Evolutionary conservation across 2,888 invertebrate species (phyloP).

Genomic region (Trichopoda pennipes): DNA sequence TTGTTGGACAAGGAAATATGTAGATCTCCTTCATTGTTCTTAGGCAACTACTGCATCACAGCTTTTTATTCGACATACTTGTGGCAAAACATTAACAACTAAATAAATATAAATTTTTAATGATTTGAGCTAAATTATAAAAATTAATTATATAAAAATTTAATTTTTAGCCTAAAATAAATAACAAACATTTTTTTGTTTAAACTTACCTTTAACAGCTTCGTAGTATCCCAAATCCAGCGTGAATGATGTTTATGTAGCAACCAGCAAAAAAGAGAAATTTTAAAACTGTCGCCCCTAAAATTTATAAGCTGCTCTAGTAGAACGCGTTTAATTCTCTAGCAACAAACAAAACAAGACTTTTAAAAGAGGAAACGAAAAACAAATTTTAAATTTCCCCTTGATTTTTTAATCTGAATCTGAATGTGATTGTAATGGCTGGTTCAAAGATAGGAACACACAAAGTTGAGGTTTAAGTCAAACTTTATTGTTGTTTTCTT

Average conservation of each 20-base stretch:
- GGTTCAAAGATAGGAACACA: neutral
- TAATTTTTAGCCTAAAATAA: neutral
- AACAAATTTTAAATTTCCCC: neutral
- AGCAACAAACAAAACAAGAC: neutral
- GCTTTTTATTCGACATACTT: no score
- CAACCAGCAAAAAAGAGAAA: constrained; percentile 39
- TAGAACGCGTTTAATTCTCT: constrained; percentile 46
- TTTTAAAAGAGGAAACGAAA: neutral
- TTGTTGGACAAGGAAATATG: no score
- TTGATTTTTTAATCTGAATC: neutral
- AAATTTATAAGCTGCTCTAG: constrained; percentile 35
- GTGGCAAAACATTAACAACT: no score
- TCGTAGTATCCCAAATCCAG: constrained; percentile 82
- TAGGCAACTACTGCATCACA: no score
- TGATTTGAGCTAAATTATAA: no score
- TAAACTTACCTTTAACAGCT: constrained; percentile 80
- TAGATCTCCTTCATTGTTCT: no score
- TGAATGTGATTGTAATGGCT: neutral
- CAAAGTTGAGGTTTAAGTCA: constrained; percentile 13
- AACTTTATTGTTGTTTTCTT: constrained; percentile 14
- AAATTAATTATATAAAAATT: no score
- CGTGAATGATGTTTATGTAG: constrained; percentile 78
- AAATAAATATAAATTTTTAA: no score
- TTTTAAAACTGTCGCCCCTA: neutral
- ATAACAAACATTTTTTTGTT: neutral